Conservation (phyloP, 2,797 vertebrate genomes). For the Myiothlypis chrysogaster region DNA sequence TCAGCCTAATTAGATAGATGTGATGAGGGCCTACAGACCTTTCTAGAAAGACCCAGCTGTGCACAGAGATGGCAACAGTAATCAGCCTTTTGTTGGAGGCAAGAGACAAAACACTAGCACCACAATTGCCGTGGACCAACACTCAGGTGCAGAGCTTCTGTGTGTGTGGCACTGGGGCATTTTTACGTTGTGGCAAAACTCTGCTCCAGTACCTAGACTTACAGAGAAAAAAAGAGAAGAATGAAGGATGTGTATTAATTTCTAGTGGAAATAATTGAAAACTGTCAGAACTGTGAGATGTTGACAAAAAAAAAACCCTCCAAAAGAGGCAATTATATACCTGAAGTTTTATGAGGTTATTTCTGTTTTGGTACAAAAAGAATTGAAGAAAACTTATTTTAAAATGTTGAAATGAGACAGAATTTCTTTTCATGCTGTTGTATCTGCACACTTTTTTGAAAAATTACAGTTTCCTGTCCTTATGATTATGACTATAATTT, state of each 20-base stretch:
- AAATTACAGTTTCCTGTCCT: conserved; percentile 7
- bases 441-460: neutral
- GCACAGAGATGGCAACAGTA: neutral
- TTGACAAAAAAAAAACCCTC: neutral
- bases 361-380: neutral
- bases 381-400: neutral
- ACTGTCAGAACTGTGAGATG: neutral
- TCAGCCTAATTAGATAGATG: neutral
- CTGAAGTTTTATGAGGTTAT: neutral
- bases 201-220: neutral
- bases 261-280: neutral
- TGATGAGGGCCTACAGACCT: neutral
- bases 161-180: neutral
- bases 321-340: neutral
- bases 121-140: neutral
- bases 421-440: neutral
- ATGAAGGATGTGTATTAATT: neutral
- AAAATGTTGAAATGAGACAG: neutral
- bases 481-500: conserved; percentile 16
- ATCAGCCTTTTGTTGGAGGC: neutral
- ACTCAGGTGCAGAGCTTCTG: neutral
- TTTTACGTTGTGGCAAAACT: neutral
- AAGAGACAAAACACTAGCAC: neutral
- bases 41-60: neutral
- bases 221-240: neutral